phyloP scores from a whole-genome alignment of 2,888 invertebrate genomes.

The Nomada flava region DNA sequence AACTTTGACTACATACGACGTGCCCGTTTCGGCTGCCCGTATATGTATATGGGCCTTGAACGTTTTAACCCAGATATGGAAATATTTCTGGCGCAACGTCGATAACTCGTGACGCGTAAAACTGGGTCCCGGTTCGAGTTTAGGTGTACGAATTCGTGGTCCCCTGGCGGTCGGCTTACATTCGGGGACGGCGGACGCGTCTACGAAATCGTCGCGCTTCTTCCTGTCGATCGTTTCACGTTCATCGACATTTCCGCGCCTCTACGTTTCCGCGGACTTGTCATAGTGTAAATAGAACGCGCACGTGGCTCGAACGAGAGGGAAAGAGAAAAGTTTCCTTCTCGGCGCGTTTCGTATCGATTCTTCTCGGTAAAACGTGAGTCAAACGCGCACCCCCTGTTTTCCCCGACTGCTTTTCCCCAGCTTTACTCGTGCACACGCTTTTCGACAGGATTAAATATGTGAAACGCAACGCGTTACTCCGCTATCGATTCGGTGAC shows the following conservation, averaged over 20 bases:
- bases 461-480: too few relatives aligned
- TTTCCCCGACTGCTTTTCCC: too few relatives aligned
- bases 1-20: not conserved
- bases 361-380: not conserved
- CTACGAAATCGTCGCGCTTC: too few relatives aligned
- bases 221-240: too few relatives aligned
- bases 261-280: not conserved
- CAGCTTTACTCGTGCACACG: too few relatives aligned
- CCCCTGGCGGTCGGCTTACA: too few relatives aligned
- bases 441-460: too few relatives aligned
- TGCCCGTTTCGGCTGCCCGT: slow-evolving; percentile 31
- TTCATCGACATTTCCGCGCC: not conserved
- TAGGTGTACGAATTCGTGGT: too few relatives aligned
- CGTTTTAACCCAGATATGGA: slow-evolving; percentile 74
- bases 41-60: slow-evolving; percentile 54
- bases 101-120: slow-evolving; percentile 22
- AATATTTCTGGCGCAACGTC: slow-evolving; percentile 60
- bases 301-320: not conserved
- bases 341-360: slow-evolving; percentile 2
- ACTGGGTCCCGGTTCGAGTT: not conserved
- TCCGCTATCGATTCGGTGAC: too few relatives aligned
- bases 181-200: too few relatives aligned
- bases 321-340: not conserved
- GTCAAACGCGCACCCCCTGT: too few relatives aligned
- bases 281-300: not conserved